Percentiles rank a stretch among this genome's conserved stretches.
These are phyloP conservation scores for Netta rufina DNA, from an alignment of 2,797 vertebrate genomes.

Conservation along the genomic window DNA sequence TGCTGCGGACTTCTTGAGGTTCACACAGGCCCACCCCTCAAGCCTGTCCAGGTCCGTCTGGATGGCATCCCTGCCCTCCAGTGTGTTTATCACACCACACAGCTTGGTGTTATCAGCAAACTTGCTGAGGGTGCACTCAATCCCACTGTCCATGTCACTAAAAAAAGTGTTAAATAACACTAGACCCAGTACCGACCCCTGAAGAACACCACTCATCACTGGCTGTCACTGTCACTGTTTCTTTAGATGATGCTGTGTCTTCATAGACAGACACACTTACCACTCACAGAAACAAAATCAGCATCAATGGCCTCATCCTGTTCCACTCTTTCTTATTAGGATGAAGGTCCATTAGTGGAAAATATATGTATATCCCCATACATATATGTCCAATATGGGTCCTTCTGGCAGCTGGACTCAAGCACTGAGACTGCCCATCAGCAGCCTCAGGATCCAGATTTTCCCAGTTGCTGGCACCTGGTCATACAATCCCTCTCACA, in stretches of 20 bases:
- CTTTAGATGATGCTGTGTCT: not conserved
- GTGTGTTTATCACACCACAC: too few relatives aligned
- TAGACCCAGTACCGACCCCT: not conserved
- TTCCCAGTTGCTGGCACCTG: not conserved
- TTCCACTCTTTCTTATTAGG: not conserved
- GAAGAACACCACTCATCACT: not conserved
- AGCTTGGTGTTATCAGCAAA: too few relatives aligned
- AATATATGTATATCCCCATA: not conserved
- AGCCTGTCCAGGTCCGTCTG: too few relatives aligned
- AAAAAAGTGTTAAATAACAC: not conserved
- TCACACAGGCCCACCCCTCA: too few relatives aligned
- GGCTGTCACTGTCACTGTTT: not conserved
- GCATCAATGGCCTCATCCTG: not conserved
- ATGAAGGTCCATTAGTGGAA: not conserved
- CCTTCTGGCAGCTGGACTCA: not conserved
- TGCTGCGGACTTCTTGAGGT: too few relatives aligned
- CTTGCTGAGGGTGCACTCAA: not conserved
- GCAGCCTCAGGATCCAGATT: not conserved
- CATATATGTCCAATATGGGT: not conserved
- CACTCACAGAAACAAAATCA: not conserved
- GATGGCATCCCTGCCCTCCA: too few relatives aligned
- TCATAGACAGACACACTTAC: not conserved
- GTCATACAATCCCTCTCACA: not conserved
- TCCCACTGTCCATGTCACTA: not conserved
- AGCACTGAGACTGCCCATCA: not conserved